Evolutionary conservation across 2,888 invertebrate species (phyloP).

Genomic region (Pelosia muscerda): DNA sequence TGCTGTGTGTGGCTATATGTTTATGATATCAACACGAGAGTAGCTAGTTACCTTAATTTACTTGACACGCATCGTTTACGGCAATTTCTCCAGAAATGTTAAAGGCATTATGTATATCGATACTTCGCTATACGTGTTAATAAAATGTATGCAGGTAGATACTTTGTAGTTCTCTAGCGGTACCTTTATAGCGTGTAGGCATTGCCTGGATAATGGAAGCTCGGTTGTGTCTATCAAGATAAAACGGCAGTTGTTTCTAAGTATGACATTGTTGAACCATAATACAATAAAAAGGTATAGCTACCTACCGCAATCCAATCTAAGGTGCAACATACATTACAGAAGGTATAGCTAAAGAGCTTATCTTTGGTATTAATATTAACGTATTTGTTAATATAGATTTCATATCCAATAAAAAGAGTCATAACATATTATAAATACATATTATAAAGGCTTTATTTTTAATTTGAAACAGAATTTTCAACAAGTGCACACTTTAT

Average conservation of each 20-base stretch:
- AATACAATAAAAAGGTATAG: constrained; percentile 17
- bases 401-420: no score
- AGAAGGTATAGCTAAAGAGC: constrained; percentile 24
- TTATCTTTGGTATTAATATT: constrained; percentile 27
- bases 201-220: constrained; percentile 33
- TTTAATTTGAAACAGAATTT: no score
- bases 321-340: constrained; percentile 14
- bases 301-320: constrained; percentile 6
- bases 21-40: constrained; percentile 60
- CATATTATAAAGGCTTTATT: no score
- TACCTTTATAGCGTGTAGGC: constrained; percentile 18
- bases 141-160: background rate
- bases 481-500: no score
- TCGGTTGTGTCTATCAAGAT: constrained; percentile 40
- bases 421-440: no score
- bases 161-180: constrained; percentile 24
- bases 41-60: constrained; percentile 53
- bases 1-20: constrained; percentile 62
- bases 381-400: background rate
- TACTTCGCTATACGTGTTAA: background rate
- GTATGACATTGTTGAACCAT: constrained; percentile 28
- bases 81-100: constrained; percentile 46
- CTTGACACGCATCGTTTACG: constrained; percentile 62
- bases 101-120: background rate
- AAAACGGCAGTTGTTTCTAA: constrained; percentile 33